Percentiles rank a stretch among this genome's conserved stretches.
Evolutionary conservation across 1,140 invertebrate species (phyloP).

Genomic region (Procambarus clarkii): DNA sequence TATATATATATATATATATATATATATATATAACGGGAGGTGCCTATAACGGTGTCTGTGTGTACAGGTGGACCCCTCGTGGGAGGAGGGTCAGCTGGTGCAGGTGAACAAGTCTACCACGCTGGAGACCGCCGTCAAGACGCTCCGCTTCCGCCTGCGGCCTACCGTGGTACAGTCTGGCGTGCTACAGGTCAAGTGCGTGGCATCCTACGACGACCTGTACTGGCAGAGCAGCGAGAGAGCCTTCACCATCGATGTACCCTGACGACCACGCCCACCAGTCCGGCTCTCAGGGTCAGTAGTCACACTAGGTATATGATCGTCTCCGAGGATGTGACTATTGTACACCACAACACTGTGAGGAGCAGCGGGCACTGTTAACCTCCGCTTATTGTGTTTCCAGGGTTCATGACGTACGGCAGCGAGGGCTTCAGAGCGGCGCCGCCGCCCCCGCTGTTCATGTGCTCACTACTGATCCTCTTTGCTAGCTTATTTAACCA

Average conservation of each 20-base stretch:
- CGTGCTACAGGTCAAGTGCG: conserved; percentile 50
- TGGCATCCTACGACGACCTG: conserved; percentile 35
- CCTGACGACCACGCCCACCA: neutral
- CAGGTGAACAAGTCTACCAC: neutral
- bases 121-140: conserved; percentile 40
- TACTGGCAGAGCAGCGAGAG: conserved; percentile 61
- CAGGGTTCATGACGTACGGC: conserved; percentile 1
- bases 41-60: neutral
- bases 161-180: conserved; percentile 11
- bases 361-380: neutral
- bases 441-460: neutral
- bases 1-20: no score
- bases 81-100: conserved; percentile 6
- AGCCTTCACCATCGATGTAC: neutral
- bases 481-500: neutral
- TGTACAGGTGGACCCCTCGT: conserved; percentile 24
- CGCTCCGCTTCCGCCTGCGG: conserved; percentile 30
- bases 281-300: neutral
- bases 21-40: no score
- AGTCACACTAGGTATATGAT: neutral
- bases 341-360: neutral
- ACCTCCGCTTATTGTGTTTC: neutral
- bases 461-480: neutral
- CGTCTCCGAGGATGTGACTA: neutral
- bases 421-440: neutral